Base-by-base conservation (phyloP, 2,888 invertebrate species). In the Machimus atricapillus region DNA sequence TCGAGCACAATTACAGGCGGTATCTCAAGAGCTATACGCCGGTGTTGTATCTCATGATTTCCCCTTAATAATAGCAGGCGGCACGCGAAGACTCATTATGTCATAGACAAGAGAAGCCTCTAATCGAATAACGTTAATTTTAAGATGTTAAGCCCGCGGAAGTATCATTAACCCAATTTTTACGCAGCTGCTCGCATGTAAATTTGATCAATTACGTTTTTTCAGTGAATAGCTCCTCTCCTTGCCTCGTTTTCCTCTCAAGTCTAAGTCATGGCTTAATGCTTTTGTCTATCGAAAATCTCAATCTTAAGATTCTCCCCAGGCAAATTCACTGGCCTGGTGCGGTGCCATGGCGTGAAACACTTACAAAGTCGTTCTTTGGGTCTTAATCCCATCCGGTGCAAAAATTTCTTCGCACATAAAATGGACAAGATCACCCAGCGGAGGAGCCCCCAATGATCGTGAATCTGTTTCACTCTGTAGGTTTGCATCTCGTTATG, bases 111-210 rank as follows among this genome's bases (percentile, higher is more conserved):
- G 66, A 66, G 27, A 1, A 66, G 27, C 27, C 66, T 66, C 66
- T 66, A 66, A 66, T 66, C 66, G 66, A 66, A 66, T 66, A 76
- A 76, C 34, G 76, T 76, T 76, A 76, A 76, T 66, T 66, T 66
- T 66, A 66, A 66, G 66, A 66, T 12, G 66, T 9, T 58, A 23
- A 58, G 23, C 14, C 66, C 27, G 66, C 66, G 66, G 66, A 76
- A 76, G 40, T 78, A 78, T 78, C 78, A 78, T 78, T 78, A 78
- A 78, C 78, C 78, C 23, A 40, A 78, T 40, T 78, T 78, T 78
- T 78, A 40, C 78, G 78, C 40, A 43, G 76, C 40, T 27, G 43
- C 14, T 78, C 43, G 27, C 40, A 78, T 78, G 78, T 78, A 78
- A 78, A 78, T 78, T 78, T 43, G 46, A 78, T 78, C 78, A 46